Evolutionary conservation across 2,113 vertebrate genomes (phyloP).

Genomic region (Cyprinus carpio): DNA sequence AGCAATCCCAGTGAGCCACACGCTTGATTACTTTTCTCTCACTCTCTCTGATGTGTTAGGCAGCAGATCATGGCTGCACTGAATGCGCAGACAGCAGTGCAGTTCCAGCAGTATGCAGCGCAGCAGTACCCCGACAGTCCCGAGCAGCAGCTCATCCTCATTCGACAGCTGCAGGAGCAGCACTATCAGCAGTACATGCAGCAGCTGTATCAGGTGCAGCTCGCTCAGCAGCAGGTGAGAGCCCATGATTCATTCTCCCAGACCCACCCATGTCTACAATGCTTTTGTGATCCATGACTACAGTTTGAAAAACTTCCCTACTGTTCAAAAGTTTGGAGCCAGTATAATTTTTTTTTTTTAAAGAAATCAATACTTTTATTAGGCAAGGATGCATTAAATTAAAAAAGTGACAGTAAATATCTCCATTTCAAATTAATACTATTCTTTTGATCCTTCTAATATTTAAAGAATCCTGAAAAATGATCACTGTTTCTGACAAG

Average conservation of each 20-base stretch:
- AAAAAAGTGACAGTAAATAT: too few relatives aligned
- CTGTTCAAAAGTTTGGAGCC: not conserved
- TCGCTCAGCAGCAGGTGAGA: constrained; percentile 93
- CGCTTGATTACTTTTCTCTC: not conserved
- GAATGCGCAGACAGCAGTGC: constrained; percentile 95
- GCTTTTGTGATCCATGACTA: not conserved
- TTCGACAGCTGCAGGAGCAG: constrained; percentile 97
- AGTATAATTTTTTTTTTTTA: not conserved
- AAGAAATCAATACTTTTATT: not conserved
- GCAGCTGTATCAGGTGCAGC: constrained; percentile 97
- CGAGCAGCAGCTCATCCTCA: constrained; percentile 94
- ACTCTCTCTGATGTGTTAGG: constrained; percentile 65
- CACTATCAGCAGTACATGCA: constrained; percentile 99
- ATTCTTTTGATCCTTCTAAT: too few relatives aligned
- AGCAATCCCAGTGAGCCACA: not conserved
- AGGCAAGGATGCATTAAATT: not conserved
- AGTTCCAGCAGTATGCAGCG: constrained; percentile 98
- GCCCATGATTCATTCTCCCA: not conserved
- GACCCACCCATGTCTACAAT: too few relatives aligned
- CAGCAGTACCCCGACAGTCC: constrained; percentile 96
- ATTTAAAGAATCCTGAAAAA: too few relatives aligned
- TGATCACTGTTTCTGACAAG: too few relatives aligned
- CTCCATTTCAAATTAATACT: too few relatives aligned
- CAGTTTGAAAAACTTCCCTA: not conserved
- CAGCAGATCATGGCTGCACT: constrained; percentile 99